Evolutionary conservation across 2,113 vertebrate genomes (phyloP).

Genomic region (Fukomys damarensis): DNA sequence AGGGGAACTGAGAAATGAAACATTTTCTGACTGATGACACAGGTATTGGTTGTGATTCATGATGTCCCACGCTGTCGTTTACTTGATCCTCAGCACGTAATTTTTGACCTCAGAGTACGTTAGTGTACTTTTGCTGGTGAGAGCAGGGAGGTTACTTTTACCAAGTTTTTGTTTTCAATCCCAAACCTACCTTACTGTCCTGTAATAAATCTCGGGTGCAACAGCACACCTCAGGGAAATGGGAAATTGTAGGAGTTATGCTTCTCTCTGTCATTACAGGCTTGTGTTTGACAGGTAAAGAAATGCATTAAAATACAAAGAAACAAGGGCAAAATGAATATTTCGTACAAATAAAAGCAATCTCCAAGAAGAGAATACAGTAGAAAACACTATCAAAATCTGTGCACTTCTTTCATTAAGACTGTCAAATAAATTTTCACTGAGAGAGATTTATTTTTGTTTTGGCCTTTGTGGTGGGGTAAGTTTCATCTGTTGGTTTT

Average conservation of each 20-base stretch:
- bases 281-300: constrained; percentile 18
- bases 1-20: not conserved
- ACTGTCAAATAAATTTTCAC: constrained; percentile 69
- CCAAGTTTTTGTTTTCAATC: constrained; percentile 28
- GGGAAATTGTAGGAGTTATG: not conserved
- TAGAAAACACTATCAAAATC: not conserved
- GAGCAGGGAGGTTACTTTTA: not conserved
- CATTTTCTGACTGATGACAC: not conserved
- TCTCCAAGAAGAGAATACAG: not conserved
- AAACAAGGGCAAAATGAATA: constrained; percentile 14
- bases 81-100: not conserved
- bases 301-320: constrained; percentile 28
- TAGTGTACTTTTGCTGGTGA: not conserved
- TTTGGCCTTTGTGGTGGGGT: constrained; percentile 16
- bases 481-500: constrained; percentile 54
- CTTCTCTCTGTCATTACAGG: not conserved
- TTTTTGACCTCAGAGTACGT: not conserved
- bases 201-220: constrained; percentile 30
- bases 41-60: not conserved
- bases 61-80: not conserved
- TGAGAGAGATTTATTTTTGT: constrained; percentile 69
- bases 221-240: not conserved
- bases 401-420: constrained; percentile 64
- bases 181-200: constrained; percentile 6
- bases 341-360: constrained; percentile 57